These are phyloP conservation scores for Lepilemur ruficaudatus DNA, from an alignment of 2,797 vertebrate genomes.

Conservation along the genomic window DNA sequence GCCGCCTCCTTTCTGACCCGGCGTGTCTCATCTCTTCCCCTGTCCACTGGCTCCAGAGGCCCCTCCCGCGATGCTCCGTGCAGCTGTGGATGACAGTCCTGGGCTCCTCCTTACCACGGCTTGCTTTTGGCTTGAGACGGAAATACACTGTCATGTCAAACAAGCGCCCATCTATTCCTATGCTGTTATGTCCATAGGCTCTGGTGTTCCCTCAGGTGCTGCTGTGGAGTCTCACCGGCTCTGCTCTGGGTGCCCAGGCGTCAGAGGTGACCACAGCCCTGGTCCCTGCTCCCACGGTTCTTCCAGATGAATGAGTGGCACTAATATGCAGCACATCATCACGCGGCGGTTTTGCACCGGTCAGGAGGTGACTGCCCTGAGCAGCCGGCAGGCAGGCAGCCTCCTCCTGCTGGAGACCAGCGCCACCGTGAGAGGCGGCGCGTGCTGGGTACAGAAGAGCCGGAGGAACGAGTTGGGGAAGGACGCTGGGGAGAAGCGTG, in stretches of 20 bases:
- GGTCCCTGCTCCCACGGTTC: background rate
- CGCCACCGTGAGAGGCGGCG: background rate
- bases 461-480: background rate
- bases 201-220: background rate
- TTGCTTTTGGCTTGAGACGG: background rate
- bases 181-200: background rate
- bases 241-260: background rate
- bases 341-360: background rate
- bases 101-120: background rate
- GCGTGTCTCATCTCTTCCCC: background rate
- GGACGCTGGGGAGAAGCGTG: too few species aligned
- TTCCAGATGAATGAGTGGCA: background rate
- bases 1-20: background rate
- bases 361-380: background rate
- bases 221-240: too few species aligned
- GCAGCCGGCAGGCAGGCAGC: background rate
- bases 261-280: background rate
- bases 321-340: background rate
- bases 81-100: too few species aligned
- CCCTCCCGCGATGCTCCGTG: accelerated
- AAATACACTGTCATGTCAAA: background rate
- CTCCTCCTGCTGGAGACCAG: background rate
- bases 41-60: background rate
- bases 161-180: background rate
- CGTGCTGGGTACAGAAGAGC: background rate